Base-by-base conservation (phyloP, 1,140 invertebrate genomes). In the Trichonephila clavipes region DNA sequence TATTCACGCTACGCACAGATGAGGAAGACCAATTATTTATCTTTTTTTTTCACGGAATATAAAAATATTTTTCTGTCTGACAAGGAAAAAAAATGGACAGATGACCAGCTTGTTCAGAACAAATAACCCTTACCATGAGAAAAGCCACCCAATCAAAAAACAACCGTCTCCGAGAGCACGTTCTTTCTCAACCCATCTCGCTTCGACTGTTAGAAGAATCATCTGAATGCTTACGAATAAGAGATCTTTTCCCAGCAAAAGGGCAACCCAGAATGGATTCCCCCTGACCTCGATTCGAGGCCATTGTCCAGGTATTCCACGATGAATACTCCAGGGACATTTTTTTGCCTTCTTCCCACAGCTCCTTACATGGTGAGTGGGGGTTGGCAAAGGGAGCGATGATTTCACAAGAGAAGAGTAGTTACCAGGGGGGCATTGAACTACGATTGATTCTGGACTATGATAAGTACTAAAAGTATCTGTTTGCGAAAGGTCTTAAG, bases 231-330 rank as follows among this genome's bases (percentile, higher is more conserved):
- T 12, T 1, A 44, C n/a, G 44, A 44, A 59, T 21, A 21, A 85
- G 40, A 12, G n/a, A 85, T 85, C 51, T 90, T 90, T 51, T 81
- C 69, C 59, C 90, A 64, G 28, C 72, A 92, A 92, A 92, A 92
- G 81, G 62, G 34, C 90, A 92, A 92, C 51, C 72, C 61, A 44
- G 34, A 58, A 40, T 24, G 16, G 58, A 51, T 61, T 16, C 51
- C 72, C 81, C 81, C 34, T 92, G 90, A 92, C 89, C 90, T 44
- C 90, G 81, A 92, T 92, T 85, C 51, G 19, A 40, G 81, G 72
- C 89, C 72, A 92, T 92, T 92, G 90, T 92, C 90, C 90, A 92
- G 40, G 24, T 77, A 58, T 51, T 77, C 44, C 69, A 61, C 44
- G 44, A 82, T 82, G 58, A 14, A 83, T 61, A 82, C 34, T 69